Conservation (phyloP, 2,113 vertebrate species). For the Gavialis gangeticus region DNA sequence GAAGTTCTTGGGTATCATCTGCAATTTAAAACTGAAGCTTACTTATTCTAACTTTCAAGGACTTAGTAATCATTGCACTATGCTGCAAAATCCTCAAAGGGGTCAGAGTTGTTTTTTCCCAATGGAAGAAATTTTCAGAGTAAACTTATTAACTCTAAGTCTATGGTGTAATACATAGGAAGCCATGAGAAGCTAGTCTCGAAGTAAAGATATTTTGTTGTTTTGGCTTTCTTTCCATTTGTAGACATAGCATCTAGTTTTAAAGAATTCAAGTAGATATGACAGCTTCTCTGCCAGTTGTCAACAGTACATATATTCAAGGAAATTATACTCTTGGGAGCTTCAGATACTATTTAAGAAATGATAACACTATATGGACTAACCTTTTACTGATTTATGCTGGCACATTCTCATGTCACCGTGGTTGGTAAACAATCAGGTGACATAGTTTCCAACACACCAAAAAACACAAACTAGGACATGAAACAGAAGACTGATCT, state of each 20-base stretch:
- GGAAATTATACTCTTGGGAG: constrained; percentile 37
- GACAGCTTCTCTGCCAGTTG: background rate
- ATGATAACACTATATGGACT: constrained; percentile 27
- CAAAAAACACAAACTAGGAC: constrained; percentile 8
- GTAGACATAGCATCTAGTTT: constrained; percentile 24
- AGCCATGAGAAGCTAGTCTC: background rate
- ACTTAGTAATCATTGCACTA: constrained; percentile 31
- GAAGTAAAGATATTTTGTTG: constrained; percentile 15
- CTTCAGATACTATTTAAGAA: constrained; percentile 2
- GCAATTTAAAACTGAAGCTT: constrained; percentile 42
- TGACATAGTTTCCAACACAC: constrained; percentile 14
- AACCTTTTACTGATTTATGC: constrained; percentile 29
- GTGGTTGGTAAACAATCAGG: background rate
- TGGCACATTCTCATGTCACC: constrained; percentile 25
- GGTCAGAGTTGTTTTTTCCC: constrained; percentile 10
- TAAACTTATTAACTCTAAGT: constrained; percentile 11
- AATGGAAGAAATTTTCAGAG: constrained; percentile 32
- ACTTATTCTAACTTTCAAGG: constrained; percentile 7
- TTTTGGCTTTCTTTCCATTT: constrained; percentile 59
- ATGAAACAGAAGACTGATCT: background rate
- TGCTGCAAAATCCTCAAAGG: constrained; percentile 36
- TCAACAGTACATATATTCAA: constrained; percentile 20
- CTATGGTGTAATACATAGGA: background rate
- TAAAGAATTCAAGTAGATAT: constrained; percentile 10
- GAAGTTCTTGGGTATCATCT: constrained; percentile 22